Evolutionary conservation across 2,797 vertebrate genomes (phyloP).

Genomic region (Acropternis orthonyx): DNA sequence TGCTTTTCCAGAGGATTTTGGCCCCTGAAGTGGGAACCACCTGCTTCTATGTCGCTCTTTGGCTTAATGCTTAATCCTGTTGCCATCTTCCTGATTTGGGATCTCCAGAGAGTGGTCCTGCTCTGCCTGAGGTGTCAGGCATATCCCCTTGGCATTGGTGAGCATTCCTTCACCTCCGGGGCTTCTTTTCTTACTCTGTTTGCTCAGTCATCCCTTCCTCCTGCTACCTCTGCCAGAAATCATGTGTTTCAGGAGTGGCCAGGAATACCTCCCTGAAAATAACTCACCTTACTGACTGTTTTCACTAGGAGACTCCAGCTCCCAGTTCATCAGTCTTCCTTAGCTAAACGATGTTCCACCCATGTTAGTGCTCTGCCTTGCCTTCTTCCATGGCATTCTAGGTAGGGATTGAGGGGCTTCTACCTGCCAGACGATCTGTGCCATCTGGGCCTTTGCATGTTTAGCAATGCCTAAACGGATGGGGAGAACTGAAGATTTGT

Average conservation of each 20-base stretch:
- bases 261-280: not conserved
- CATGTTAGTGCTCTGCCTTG: accelerated
- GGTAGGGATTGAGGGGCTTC: not conserved
- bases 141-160: no score
- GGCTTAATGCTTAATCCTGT: not conserved
- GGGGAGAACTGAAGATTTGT: not conserved
- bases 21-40: not conserved
- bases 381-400: not conserved
- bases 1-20: not conserved
- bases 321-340: not conserved
- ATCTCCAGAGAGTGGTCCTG: not conserved
- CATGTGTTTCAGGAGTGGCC: not conserved
- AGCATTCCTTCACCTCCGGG: not conserved
- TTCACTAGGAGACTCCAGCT: not conserved
- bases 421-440: not conserved
- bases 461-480: not conserved
- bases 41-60: not conserved
- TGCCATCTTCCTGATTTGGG: not conserved
- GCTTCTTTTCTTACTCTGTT: not conserved
- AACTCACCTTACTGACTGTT: not conserved
- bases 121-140: not conserved
- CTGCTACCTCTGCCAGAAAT: not conserved
- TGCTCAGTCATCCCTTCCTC: not conserved
- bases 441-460: not conserved
- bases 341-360: not conserved